Base-by-base conservation (phyloP, 1,140 invertebrate genomes). In the Brachionus manjavacas region DNA sequence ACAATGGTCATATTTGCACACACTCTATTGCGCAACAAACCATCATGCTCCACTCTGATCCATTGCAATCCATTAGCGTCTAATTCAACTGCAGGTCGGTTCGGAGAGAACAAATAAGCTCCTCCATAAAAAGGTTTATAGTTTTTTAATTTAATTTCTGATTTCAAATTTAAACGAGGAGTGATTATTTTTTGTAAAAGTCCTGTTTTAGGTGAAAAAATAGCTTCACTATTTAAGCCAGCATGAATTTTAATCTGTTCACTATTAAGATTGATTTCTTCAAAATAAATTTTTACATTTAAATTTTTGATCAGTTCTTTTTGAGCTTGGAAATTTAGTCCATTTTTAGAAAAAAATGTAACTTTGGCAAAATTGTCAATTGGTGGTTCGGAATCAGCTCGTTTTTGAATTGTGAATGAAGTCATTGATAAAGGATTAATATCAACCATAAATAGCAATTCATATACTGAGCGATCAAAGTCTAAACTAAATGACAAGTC, bases 51-150 rank as follows among this genome's bases (percentile, higher is more conserved):
- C 16, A 83, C 60, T 16, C 81, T 35, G n/a, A 83, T 70, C 60
- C 60, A 70, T 68, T 83, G 39, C 23, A 68, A 20, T 0, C 11
- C 4, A 23, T 20, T 49, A 11, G n/a, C 2, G 20, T 41, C n/a
- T 8, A 83, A 91, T 1, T 91, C 92, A 83, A 93, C 28, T 70
- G 89, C 86, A 91, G 88, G 87, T 0, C 94, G 93, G 86, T 95
- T 93, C 0, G 97, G 97, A 23, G 97, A 91, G 88, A 99, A 99
- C 25, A 99, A 90, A 90, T 99, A 99, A 6, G 96, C 96, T 1
- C 97, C 97, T 28, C 95, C 90, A 20, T 88, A 88, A 66, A 91
- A 91, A 2, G 91, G 92, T 39, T 92, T 92, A 87, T 94, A 88
- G 64, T 85, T 93, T 0, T 93, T 91, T 89, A 94, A 94, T 86